Evolutionary conservation across 1,140 invertebrate genomes (phyloP).

Genomic region (Drosophila murphyi): DNA sequence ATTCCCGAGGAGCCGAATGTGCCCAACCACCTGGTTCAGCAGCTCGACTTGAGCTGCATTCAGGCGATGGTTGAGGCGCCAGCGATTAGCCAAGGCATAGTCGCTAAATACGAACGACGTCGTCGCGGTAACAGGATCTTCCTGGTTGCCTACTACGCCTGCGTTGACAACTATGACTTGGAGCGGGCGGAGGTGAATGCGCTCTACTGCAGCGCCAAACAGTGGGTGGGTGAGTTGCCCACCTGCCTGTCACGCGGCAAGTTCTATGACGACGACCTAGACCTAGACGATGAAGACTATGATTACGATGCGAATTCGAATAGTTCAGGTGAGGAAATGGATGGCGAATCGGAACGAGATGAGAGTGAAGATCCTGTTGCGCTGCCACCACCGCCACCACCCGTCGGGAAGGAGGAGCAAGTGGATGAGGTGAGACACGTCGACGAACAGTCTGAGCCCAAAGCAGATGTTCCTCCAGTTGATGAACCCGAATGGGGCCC

Average conservation of each 20-base stretch:
- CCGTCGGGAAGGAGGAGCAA: slow-evolving; percentile 5
- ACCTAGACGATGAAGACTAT: slow-evolving; percentile 32
- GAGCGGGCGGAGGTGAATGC: slow-evolving; percentile 84
- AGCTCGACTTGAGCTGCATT: slow-evolving; percentile 74
- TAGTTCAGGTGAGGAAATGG: slow-evolving; percentile 25
- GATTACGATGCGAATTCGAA: slow-evolving; percentile 55
- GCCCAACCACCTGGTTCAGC: slow-evolving; percentile 34
- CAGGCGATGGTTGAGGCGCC: slow-evolving; percentile 68
- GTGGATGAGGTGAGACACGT: background rate
- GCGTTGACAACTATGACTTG: slow-evolving; percentile 85
- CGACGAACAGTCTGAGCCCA: background rate
- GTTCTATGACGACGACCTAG: slow-evolving; percentile 40
- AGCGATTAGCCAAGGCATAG: slow-evolving; percentile 66
- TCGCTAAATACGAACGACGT: slow-evolving; percentile 68
- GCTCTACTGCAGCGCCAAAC: slow-evolving; percentile 86
- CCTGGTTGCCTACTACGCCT: slow-evolving; percentile 86
- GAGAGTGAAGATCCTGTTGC: slow-evolving; percentile 8
- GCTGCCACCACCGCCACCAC: slow-evolving; percentile 52
- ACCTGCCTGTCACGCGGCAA: slow-evolving; percentile 81
- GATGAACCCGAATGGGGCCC: background rate
- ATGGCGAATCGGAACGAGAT: slow-evolving; percentile 19
- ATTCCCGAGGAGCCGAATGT: slow-evolving; percentile 68
- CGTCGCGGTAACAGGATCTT: slow-evolving; percentile 85
- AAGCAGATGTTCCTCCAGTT: background rate
- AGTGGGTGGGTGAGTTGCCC: slow-evolving; percentile 86